Conservation (phyloP, 2,797 vertebrate species). For the Tympanoctomys barrerae region DNA sequence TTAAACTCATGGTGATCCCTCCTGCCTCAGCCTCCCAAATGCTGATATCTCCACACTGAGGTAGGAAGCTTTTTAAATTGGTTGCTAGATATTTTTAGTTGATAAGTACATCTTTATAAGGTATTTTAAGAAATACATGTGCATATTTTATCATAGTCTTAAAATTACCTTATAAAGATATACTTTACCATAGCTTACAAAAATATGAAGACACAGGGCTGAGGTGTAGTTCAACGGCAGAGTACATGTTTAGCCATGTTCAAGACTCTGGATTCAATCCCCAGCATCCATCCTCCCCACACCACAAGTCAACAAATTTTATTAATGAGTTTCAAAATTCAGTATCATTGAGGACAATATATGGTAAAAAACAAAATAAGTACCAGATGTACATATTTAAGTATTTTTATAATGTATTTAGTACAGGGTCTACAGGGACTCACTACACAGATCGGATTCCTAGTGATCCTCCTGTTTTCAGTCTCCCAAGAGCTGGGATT, state of each 20-base stretch:
- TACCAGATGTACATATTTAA: slow-evolving; percentile 34
- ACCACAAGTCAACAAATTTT: slow-evolving; percentile 30
- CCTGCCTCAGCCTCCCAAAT: not conserved
- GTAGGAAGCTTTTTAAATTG: slow-evolving; percentile 61
- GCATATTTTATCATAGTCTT: slow-evolving; percentile 34
- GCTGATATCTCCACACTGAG: not conserved
- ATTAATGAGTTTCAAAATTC: slow-evolving; percentile 58
- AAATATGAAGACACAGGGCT: slow-evolving; percentile 49
- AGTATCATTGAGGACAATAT: slow-evolving; percentile 33
- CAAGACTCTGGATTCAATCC: not conserved
- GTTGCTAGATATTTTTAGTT: slow-evolving; percentile 45
- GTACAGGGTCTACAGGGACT: too few relatives aligned
- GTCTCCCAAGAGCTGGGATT: too few relatives aligned
- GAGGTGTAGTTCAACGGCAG: not conserved
- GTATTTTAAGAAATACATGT: slow-evolving; percentile 41
- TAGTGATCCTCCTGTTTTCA: too few relatives aligned
- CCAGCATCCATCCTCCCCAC: not conserved
- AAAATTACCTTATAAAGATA: slow-evolving; percentile 47
- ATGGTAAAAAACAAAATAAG: slow-evolving; percentile 38
- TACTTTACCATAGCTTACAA: slow-evolving; percentile 22
- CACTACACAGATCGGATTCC: too few relatives aligned
- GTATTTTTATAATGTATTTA: not conserved
- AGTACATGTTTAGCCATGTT: not conserved
- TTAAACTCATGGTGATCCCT: not conserved
- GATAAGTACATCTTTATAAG: slow-evolving; percentile 37